A percentile compares a stretch with the other conserved stretches of the same genome.
phyloP scores from a whole-genome alignment of 2,888 invertebrate species.

The Agrochola macilenta region DNA sequence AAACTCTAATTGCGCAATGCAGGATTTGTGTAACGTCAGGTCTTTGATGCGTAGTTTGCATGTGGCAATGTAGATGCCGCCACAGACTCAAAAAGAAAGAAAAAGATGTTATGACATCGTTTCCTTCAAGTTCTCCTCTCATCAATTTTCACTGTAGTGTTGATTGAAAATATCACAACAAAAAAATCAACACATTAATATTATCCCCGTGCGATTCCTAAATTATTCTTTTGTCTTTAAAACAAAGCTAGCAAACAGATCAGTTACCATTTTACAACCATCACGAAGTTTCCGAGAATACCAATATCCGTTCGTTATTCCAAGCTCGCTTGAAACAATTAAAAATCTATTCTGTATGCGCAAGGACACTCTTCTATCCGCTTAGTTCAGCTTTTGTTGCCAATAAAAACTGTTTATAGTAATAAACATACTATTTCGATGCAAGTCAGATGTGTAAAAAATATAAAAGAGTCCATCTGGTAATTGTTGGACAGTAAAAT shows the following conservation, averaged over 20 bases:
- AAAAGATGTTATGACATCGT: neutral
- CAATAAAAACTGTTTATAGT: slow-evolving; percentile 84
- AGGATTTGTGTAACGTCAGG: too few species aligned
- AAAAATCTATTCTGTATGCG: slow-evolving; percentile 87
- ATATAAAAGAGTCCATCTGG: slow-evolving; percentile 76
- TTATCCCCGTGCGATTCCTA: slow-evolving; percentile 60
- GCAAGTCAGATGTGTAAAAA: slow-evolving; percentile 77
- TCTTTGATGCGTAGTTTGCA: too few species aligned
- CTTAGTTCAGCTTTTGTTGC: slow-evolving; percentile 81
- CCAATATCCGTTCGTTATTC: slow-evolving; percentile 82
- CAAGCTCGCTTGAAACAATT: slow-evolving; percentile 80
- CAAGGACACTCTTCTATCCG: slow-evolving; percentile 76
- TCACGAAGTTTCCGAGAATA: slow-evolving; percentile 78
- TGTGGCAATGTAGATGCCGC: too few species aligned
- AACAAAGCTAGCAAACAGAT: slow-evolving; percentile 71
- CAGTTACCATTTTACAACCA: slow-evolving; percentile 72
- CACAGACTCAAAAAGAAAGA: neutral
- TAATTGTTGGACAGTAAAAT: slow-evolving; percentile 79
- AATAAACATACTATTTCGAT: slow-evolving; percentile 80
- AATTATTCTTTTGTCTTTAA: slow-evolving; percentile 66
- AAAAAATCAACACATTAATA: slow-evolving; percentile 58
- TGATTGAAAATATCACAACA: slow-evolving; percentile 28
- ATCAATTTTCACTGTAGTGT: too few species aligned
- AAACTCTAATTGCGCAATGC: too few species aligned
- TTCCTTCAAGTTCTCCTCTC: neutral